These are phyloP conservation scores for Sinopyrophorus schimmeli DNA, from an alignment of 2,888 invertebrate species.

Conservation along the genomic window DNA sequence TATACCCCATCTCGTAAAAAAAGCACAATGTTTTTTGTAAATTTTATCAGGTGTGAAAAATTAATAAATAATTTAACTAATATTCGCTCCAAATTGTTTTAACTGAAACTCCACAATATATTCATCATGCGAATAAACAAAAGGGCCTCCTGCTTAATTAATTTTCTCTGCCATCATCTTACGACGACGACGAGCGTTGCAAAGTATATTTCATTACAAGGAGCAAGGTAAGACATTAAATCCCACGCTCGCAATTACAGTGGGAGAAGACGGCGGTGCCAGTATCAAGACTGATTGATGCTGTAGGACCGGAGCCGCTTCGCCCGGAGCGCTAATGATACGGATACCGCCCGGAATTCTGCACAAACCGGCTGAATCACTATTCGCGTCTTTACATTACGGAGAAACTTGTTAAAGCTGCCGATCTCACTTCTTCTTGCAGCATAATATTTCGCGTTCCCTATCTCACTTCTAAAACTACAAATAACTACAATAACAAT, in stretches of 20 bases:
- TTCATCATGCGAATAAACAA: conserved; percentile 8
- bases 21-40: no score
- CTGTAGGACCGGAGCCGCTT: conserved; percentile 23
- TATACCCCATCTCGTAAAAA: no score
- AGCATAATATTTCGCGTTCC: conserved; percentile 3
- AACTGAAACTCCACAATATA: conserved; percentile 2
- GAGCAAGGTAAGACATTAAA: conserved; percentile 26
- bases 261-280: conserved; percentile 18
- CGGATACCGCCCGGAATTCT: conserved; percentile 18
- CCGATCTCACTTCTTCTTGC: conserved; percentile 8
- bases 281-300: conserved; percentile 28
- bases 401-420: background rate
- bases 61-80: no score
- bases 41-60: no score
- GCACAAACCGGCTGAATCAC: conserved; percentile 21
- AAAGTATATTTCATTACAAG: conserved; percentile 24
- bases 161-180: conserved; percentile 13
- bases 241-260: conserved; percentile 28
- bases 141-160: conserved; percentile 16
- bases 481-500: conserved; percentile 15
- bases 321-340: conserved; percentile 27
- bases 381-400: conserved; percentile 7
- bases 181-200: conserved; percentile 13
- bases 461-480: conserved; percentile 9
- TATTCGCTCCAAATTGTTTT: no score